These are phyloP conservation scores for Euura saliciscinereae DNA, from an alignment of 1,140 invertebrate genomes.

Conservation along the genomic window DNA sequence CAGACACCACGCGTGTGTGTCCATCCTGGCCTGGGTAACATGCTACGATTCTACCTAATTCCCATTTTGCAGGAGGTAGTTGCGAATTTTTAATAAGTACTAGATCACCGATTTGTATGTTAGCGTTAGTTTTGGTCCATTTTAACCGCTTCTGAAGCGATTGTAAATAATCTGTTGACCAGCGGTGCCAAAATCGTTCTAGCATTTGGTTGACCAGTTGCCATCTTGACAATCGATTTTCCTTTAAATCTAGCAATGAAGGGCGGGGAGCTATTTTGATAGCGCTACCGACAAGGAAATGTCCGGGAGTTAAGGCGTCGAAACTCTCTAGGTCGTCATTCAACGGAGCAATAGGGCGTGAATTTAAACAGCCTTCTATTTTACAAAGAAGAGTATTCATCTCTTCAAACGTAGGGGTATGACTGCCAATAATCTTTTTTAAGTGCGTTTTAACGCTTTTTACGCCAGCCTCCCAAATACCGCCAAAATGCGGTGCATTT, in stretches of 20 bases:
- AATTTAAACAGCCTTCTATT: constrained; percentile 28
- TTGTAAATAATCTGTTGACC: constrained; percentile 33
- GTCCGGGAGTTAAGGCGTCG: constrained; percentile 16
- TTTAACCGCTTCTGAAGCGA: constrained; percentile 22
- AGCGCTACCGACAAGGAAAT: constrained; percentile 22
- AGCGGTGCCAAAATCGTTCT: constrained; percentile 36
- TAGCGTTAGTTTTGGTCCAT: constrained; percentile 14
- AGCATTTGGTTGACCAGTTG: constrained; percentile 26
- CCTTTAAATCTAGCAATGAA: constrained; percentile 6
- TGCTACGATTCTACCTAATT: constrained; percentile 17
- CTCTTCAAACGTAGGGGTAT: constrained; percentile 20
- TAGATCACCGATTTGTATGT: constrained; percentile 15
- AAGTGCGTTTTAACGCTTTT: constrained; percentile 44
- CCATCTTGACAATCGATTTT: constrained; percentile 27
- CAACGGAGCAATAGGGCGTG: constrained; percentile 25
- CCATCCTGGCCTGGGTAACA: constrained; percentile 19
- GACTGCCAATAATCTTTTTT: constrained; percentile 18
- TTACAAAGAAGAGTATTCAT: constrained; percentile 12
- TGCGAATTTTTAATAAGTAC: constrained; percentile 18
- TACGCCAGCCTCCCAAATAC: constrained; percentile 51
- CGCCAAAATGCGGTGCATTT: constrained; percentile 47
- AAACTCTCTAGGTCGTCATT: constrained; percentile 17
- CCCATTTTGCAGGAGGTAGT: constrained; percentile 17
- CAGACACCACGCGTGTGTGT: constrained; percentile 9
- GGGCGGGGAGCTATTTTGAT: constrained; percentile 19